A percentile compares a stretch with the other conserved stretches of the same genome.
These are phyloP conservation scores for Leptodactylus fuscus DNA, from an alignment of 2,113 vertebrate species.

Conservation along the genomic window DNA sequence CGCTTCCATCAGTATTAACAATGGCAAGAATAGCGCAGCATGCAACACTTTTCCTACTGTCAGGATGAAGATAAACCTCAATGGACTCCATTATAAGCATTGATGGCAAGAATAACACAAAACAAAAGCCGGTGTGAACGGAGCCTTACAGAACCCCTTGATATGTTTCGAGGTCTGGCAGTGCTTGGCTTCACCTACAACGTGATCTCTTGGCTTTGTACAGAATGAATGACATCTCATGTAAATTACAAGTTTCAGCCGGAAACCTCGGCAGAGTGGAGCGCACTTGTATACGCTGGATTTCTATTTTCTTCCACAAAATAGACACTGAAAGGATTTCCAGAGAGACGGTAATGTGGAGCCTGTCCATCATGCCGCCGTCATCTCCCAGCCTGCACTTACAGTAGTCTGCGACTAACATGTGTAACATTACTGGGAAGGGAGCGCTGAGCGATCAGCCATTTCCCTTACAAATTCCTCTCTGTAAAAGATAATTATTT, in stretches of 20 bases:
- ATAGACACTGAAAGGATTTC: slow-evolving; percentile 3
- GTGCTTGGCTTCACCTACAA: neutral
- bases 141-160: neutral
- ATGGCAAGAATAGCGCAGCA: too few relatives aligned
- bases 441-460: slow-evolving; percentile 1
- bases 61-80: too few relatives aligned
- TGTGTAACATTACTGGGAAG: slow-evolving; percentile 16
- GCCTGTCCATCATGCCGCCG: neutral
- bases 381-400: slow-evolving; percentile 9
- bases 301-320: neutral
- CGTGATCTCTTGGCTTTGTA: neutral
- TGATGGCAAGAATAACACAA: neutral
- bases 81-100: neutral
- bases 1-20: too few relatives aligned
- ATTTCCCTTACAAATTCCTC: slow-evolving; percentile 12
- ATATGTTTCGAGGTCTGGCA: neutral
- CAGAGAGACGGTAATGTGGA: neutral
- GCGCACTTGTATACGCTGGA: neutral
- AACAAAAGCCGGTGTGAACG: neutral
- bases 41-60: too few relatives aligned
- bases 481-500: slow-evolving; percentile 40
- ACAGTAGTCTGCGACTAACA: slow-evolving; percentile 18
- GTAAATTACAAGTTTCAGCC: neutral
- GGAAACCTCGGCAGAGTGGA: neutral
- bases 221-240: neutral